Evolutionary conservation across 2,888 invertebrate species (phyloP).

Genomic region (Ophioninae sp.): DNA sequence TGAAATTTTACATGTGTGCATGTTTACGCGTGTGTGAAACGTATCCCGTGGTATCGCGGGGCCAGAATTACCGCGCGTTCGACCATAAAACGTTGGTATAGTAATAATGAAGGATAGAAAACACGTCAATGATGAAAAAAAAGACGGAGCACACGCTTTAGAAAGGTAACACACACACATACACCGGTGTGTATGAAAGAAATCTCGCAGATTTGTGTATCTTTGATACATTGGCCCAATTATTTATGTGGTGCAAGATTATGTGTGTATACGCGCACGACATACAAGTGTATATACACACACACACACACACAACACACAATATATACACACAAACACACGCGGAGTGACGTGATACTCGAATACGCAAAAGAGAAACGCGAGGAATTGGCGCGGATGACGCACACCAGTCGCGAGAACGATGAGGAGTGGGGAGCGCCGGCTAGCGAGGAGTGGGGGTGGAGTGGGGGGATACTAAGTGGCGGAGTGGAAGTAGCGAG

Average conservation of each 20-base stretch:
- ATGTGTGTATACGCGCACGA: too few relatives aligned
- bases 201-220: slow-evolving; percentile 15
- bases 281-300: too few relatives aligned
- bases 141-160: too few relatives aligned
- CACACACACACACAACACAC: too few relatives aligned
- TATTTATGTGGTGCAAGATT: background rate
- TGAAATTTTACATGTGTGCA: background rate
- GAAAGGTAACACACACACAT: too few relatives aligned
- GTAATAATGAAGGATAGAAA: slow-evolving; percentile 4
- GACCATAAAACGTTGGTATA: background rate
- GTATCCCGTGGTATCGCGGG: background rate
- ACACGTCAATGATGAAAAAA: background rate
- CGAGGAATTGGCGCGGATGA: too few relatives aligned
- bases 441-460: too few relatives aligned
- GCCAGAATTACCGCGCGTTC: slow-evolving; percentile 27
- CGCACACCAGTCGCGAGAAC: background rate
- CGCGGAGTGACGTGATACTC: slow-evolving; percentile 17
- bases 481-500: too few relatives aligned
- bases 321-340: too few relatives aligned
- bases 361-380: background rate
- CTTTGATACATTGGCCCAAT: slow-evolving; percentile 10
- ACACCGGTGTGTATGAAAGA: background rate
- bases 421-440: background rate
- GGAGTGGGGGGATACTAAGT: too few relatives aligned
- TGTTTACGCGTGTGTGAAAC: background rate